Conservation (phyloP, 2,113 vertebrate species). For the Leptobrachium ailaonicum region DNA sequence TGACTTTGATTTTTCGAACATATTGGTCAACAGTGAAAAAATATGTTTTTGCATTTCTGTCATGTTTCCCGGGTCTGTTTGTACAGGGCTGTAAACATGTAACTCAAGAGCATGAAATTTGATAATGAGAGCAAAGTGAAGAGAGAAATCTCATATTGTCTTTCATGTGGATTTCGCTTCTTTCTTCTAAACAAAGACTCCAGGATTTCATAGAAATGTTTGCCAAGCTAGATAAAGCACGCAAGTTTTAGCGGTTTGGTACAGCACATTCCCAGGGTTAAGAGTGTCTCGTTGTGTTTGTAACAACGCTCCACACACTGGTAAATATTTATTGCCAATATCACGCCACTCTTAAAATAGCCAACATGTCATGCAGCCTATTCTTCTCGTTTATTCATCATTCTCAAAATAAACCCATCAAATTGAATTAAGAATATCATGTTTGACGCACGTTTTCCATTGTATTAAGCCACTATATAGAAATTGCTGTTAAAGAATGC, state of each 20-base stretch:
- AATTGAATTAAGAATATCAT: too few species aligned
- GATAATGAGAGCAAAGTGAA: conserved; percentile 43
- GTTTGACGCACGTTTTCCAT: too few species aligned
- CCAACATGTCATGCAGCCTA: not conserved
- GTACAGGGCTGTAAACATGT: conserved; percentile 46
- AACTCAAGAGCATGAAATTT: conserved; percentile 48
- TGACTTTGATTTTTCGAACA: conserved; percentile 47
- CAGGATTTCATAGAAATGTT: conserved; percentile 25
- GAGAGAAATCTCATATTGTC: conserved; percentile 22
- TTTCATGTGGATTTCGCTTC: conserved; percentile 37
- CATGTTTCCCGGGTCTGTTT: conserved; percentile 42
- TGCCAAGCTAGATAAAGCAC: conserved; percentile 9
- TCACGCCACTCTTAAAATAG: not conserved
- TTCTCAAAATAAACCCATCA: not conserved
- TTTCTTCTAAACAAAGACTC: conserved; percentile 31
- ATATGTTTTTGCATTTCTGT: conserved; percentile 44
- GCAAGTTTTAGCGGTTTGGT: not conserved
- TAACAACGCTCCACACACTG: not conserved
- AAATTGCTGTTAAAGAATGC: too few species aligned
- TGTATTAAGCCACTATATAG: too few species aligned
- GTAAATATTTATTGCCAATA: conserved; percentile 2
- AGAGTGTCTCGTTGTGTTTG: conserved; percentile 3
- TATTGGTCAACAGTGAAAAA: conserved; percentile 48
- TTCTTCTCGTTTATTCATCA: not conserved
- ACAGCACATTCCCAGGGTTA: not conserved